phyloP scores from a whole-genome alignment of 1,140 invertebrate species.

The Drosophila pseudoobscura region DNA sequence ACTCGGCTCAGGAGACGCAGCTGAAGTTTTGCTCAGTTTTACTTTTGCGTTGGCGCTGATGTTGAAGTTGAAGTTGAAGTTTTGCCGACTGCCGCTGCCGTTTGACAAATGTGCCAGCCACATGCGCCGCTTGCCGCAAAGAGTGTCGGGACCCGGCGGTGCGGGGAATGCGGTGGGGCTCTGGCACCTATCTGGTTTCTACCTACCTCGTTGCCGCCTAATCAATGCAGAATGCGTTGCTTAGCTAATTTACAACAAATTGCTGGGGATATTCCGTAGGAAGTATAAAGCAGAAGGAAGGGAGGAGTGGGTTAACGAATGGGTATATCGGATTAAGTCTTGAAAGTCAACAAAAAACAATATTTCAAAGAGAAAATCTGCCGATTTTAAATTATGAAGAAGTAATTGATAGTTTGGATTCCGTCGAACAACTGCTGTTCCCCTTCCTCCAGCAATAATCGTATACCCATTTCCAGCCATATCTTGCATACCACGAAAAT shows the following conservation, averaged over 20 bases:
- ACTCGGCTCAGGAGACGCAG: slow-evolving; percentile 42
- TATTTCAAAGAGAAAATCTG: no score
- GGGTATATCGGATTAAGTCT: no score
- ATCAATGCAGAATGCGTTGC: slow-evolving; percentile 60
- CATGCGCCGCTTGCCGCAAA: slow-evolving; percentile 73
- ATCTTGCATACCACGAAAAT: no score
- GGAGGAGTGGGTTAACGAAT: not conserved
- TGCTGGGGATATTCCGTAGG: slow-evolving; percentile 6
- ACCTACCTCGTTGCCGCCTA: slow-evolving; percentile 55
- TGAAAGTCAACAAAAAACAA: no score
- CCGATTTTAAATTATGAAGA: no score
- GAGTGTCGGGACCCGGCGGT: slow-evolving; percentile 45
- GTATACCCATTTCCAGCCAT: no score
- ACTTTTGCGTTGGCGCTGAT: slow-evolving; percentile 72
- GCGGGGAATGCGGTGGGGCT: not conserved
- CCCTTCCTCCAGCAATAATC: no score
- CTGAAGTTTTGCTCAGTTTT: slow-evolving; percentile 36
- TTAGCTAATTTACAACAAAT: slow-evolving; percentile 45
- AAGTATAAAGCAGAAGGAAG: not conserved
- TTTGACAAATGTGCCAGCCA: slow-evolving; percentile 74
- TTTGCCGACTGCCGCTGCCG: slow-evolving; percentile 72
- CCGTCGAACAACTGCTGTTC: no score
- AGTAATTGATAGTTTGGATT: no score
- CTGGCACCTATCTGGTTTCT: slow-evolving; percentile 45
- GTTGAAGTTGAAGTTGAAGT: slow-evolving; percentile 75